Conservation (phyloP, 2,888 invertebrate genomes). For the Aplocera efformata region DNA sequence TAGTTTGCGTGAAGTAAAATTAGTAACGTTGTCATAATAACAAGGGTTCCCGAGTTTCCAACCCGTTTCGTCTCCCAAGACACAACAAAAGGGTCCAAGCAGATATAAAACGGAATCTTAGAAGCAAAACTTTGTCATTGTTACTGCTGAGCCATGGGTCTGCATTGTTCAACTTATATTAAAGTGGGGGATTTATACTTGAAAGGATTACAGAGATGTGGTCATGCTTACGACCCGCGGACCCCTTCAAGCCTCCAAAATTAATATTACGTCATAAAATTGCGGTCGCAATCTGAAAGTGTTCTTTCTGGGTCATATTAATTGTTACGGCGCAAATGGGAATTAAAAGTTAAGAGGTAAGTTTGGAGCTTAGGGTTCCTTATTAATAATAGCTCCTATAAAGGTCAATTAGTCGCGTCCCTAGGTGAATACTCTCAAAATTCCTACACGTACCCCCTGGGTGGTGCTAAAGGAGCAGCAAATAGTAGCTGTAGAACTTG, state of each 20-base stretch:
- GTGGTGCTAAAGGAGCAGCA: no score
- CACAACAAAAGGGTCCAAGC: constrained; percentile 55
- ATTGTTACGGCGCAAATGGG: background rate
- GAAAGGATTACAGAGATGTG: constrained; percentile 68
- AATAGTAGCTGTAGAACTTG: no score
- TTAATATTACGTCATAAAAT: constrained; percentile 44
- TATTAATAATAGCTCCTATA: no score
- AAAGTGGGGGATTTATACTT: constrained; percentile 70
- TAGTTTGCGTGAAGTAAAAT: constrained; percentile 43
- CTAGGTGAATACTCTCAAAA: no score
- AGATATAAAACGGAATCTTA: constrained; percentile 67
- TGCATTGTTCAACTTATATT: constrained; percentile 74
- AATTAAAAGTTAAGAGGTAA: no score
- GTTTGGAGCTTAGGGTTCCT: no score
- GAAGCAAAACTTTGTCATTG: constrained; percentile 72
- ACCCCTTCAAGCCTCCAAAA: constrained; percentile 42
- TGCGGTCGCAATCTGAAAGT: constrained; percentile 14
- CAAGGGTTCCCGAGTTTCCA: constrained; percentile 43
- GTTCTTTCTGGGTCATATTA: constrained; percentile 11
- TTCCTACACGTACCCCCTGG: no score
- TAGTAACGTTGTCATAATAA: constrained; percentile 53
- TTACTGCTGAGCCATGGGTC: constrained; percentile 62
- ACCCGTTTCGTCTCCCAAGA: constrained; percentile 38
- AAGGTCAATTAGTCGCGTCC: no score
- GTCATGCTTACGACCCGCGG: constrained; percentile 48